These are phyloP conservation scores for Drosophila melanosoma DNA, from an alignment of 2,888 invertebrate species.

Conservation along the genomic window DNA sequence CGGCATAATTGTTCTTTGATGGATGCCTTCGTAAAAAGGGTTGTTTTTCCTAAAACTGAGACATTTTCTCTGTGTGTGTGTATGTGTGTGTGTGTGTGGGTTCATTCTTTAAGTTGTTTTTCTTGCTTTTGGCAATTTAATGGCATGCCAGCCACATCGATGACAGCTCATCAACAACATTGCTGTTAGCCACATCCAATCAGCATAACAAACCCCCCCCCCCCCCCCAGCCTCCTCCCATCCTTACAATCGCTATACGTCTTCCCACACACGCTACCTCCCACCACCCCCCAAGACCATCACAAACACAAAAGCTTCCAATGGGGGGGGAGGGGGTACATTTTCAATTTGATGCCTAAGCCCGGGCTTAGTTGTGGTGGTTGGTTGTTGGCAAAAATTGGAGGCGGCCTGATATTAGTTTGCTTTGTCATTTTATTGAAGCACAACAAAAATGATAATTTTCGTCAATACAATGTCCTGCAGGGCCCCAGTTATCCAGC, in stretches of 20 bases:
- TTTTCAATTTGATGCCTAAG: slow-evolving; percentile 71
- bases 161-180: slow-evolving; percentile 41
- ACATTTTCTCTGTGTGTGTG: not conserved
- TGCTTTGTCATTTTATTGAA: slow-evolving; percentile 77
- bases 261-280: not conserved
- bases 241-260: not conserved
- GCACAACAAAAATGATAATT: slow-evolving; percentile 78
- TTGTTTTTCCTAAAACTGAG: slow-evolving; percentile 10
- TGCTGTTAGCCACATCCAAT: slow-evolving; percentile 51
- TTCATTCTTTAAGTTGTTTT: slow-evolving; percentile 9
- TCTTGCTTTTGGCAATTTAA: slow-evolving; percentile 6
- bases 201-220: slow-evolving; percentile 43
- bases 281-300: not conserved
- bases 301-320: slow-evolving; percentile 26
- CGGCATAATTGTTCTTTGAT: slow-evolving; percentile 58
- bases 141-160: slow-evolving; percentile 15
- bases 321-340: slow-evolving; percentile 2
- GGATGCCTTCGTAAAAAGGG: slow-evolving; percentile 13
- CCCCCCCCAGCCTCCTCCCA: not conserved
- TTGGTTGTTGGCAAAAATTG: not conserved
- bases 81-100: not conserved
- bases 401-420: slow-evolving; percentile 65
- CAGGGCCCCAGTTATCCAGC: slow-evolving; percentile 22
- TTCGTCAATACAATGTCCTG: slow-evolving; percentile 65
- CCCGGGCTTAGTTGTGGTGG: slow-evolving; percentile 52